Percentiles rank a stretch among this genome's conserved stretches.
phyloP scores from a whole-genome alignment of 2,888 invertebrate species.

The Leptopilina myrica region DNA sequence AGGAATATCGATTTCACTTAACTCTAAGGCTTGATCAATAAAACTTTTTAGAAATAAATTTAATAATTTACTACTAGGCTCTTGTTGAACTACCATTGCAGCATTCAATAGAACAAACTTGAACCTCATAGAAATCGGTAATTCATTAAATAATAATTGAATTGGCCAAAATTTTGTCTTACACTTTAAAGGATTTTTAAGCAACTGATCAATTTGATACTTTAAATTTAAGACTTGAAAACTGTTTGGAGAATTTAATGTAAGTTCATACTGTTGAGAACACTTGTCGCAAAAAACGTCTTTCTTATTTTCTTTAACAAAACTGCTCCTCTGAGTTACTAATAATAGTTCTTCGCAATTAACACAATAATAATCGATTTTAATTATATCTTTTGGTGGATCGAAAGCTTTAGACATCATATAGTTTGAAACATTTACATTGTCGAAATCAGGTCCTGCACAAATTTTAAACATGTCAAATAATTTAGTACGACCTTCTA shows the following conservation, averaged over 20 bases:
- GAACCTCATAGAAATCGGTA: constrained; percentile 37
- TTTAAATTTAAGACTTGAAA: constrained; percentile 8
- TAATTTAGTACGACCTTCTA: constrained; percentile 21
- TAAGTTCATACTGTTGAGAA: not conserved
- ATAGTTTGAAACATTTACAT: constrained; percentile 20
- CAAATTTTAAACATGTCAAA: constrained; percentile 42
- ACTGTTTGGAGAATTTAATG: constrained; percentile 10
- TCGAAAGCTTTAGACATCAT: constrained; percentile 27
- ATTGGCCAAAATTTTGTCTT: constrained; percentile 35
- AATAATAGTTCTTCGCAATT: constrained; percentile 1
- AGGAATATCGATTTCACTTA: constrained; percentile 7
- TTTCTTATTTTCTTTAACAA: not conserved
- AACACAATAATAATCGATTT: constrained; percentile 7
- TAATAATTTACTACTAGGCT: constrained; percentile 29
- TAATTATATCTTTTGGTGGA: constrained; percentile 3
- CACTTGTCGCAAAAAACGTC: constrained; percentile 9
- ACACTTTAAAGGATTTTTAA: constrained; percentile 26
- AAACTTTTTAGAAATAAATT: constrained; percentile 28
- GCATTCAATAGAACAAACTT: constrained; percentile 37
- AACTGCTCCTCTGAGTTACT: not conserved
- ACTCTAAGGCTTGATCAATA: constrained; percentile 8
- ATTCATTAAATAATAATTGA: constrained; percentile 32
- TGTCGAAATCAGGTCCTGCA: constrained; percentile 33
- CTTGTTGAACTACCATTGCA: constrained; percentile 33
- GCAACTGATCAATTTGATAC: constrained; percentile 25